Conservation (phyloP, 1,140 invertebrate genomes). For the Drosophila leontia region DNA sequence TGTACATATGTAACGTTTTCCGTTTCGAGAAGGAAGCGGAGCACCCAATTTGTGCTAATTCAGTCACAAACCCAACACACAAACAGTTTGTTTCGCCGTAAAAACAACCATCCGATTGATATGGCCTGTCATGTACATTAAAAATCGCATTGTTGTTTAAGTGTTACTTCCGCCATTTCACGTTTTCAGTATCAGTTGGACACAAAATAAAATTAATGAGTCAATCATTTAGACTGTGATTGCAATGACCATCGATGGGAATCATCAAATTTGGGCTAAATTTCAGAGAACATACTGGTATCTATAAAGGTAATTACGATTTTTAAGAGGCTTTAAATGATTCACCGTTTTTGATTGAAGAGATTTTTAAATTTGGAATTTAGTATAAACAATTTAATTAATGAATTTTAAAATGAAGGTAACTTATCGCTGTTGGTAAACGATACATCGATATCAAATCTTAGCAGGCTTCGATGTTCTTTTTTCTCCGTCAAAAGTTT, state of each 20-base stretch:
- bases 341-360: background rate
- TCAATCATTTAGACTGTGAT: background rate
- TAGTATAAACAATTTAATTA: background rate
- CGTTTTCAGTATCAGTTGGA: conserved; percentile 20
- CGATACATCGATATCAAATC: too few species aligned
- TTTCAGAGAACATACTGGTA: background rate
- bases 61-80: conserved; percentile 3
- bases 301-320: background rate
- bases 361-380: background rate
- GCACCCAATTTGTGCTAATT: conserved; percentile 1
- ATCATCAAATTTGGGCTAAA: background rate
- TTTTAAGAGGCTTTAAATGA: background rate
- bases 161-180: conserved; percentile 9
- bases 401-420: background rate
- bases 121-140: background rate
- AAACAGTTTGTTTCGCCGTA: background rate
- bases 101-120: conserved; percentile 3
- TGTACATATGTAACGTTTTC: conserved; percentile 15
- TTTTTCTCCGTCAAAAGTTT: too few species aligned
- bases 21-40: background rate
- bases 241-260: background rate
- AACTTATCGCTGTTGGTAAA: too few species aligned
- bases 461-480: too few species aligned
- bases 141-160: conserved; percentile 3
- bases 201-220: conserved; percentile 17